phyloP scores from a whole-genome alignment of 2,888 invertebrate species.

The Cephus runcator region DNA sequence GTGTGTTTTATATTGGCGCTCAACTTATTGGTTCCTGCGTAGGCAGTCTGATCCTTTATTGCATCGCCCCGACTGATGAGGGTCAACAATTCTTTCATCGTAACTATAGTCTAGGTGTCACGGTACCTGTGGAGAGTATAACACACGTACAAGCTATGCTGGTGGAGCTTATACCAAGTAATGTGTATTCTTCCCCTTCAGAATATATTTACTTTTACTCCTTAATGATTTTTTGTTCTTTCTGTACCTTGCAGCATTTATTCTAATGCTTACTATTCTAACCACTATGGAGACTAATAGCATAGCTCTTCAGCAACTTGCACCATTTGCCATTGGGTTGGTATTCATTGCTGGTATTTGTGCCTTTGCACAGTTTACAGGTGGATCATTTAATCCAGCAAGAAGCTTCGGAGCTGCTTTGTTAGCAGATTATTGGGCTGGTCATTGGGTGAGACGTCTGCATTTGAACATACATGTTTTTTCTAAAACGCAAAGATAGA shows the following conservation, averaged over 20 bases:
- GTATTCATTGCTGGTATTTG: conserved; percentile 1
- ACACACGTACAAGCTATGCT: conserved; percentile 5
- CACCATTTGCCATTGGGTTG: conserved; percentile 5
- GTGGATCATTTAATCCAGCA: conserved; percentile 10
- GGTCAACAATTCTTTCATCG: conserved; percentile 1
- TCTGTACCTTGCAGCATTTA: neutral
- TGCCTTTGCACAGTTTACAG: neutral
- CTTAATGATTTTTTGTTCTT: neutral
- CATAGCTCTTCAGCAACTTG: neutral
- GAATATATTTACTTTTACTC: neutral
- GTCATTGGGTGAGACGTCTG: conserved; percentile 5
- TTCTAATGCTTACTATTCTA: conserved; percentile 9
- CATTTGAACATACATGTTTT: neutral
- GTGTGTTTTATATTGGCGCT: neutral
- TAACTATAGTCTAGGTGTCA: conserved; percentile 4
- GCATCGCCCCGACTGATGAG: neutral
- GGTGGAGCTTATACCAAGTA: conserved; percentile 2
- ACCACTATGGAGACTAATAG: conserved; percentile 5
- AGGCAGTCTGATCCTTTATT: neutral
- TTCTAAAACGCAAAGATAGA: neutral
- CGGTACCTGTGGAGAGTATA: neutral
- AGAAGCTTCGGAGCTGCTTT: conserved; percentile 9
- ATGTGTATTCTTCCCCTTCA: neutral
- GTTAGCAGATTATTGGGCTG: neutral
- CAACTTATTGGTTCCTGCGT: neutral